Evolutionary conservation across 2,113 vertebrate genomes (phyloP).

Genomic region (Trichechus manatus): DNA sequence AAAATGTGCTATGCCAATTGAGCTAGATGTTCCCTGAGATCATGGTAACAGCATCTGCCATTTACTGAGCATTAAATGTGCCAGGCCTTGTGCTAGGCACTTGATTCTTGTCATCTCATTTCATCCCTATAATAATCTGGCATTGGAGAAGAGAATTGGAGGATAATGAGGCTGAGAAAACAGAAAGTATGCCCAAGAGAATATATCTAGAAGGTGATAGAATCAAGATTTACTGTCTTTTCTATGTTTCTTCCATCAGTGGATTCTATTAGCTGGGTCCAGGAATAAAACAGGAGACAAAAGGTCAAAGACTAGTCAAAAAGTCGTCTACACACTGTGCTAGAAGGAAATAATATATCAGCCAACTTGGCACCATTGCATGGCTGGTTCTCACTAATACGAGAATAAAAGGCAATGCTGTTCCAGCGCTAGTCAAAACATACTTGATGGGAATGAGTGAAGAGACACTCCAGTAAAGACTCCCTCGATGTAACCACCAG

Average conservation of each 20-base stretch:
- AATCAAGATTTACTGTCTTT: neutral
- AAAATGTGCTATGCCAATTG: too few relatives aligned
- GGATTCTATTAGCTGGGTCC: neutral
- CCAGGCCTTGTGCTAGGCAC: neutral
- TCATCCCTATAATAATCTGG: neutral
- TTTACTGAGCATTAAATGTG: neutral
- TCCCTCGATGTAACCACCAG: neutral
- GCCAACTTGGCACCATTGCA: neutral
- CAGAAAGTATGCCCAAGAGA: neutral
- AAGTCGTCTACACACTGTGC: neutral
- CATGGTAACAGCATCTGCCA: neutral
- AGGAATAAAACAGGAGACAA: neutral
- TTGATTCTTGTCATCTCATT: neutral
- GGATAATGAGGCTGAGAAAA: neutral
- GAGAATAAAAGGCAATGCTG: too few relatives aligned
- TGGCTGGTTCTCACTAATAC: neutral
- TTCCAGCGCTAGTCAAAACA: neutral
- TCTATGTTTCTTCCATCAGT: neutral
- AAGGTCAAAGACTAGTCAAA: neutral
- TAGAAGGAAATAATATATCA: neutral
- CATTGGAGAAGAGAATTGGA: neutral
- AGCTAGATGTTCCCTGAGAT: too few relatives aligned
- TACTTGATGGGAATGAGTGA: neutral
- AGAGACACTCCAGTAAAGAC: neutral
- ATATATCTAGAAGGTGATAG: neutral